These are phyloP conservation scores for Drosophila aff. DNA, from an alignment of 1,140 invertebrate genomes.

Conservation along the genomic window DNA sequence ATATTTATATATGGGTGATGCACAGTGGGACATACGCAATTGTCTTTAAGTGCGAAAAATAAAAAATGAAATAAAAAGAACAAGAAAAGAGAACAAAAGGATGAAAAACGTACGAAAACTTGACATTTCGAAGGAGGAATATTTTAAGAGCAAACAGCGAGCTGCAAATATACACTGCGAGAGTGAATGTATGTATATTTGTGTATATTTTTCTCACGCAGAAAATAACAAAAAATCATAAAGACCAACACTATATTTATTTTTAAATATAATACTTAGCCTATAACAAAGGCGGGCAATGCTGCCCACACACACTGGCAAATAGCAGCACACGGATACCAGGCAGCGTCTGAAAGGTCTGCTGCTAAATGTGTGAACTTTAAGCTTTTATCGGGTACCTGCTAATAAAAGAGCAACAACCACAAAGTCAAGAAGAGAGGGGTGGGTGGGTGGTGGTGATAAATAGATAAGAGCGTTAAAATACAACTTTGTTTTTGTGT, in stretches of 20 bases:
- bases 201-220: conserved; percentile 73
- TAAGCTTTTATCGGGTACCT: conserved; percentile 77
- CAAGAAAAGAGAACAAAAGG: conserved; percentile 35
- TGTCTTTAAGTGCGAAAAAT: conserved; percentile 63
- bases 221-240: conserved; percentile 37
- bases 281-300: conserved; percentile 43
- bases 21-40: conserved; percentile 71
- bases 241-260: conserved; percentile 57
- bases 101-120: conserved; percentile 50
- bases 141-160: conserved; percentile 35
- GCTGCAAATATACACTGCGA: conserved; percentile 14
- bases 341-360: conserved; percentile 27
- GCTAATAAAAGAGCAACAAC: conserved; percentile 69
- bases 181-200: conserved; percentile 34
- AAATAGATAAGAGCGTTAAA: conserved; percentile 58
- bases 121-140: conserved; percentile 60
- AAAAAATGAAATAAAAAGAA: not conserved
- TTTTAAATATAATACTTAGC: conserved; percentile 63
- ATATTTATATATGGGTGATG: conserved; percentile 23
- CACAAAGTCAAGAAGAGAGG: conserved; percentile 2
- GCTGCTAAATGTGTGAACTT: conserved; percentile 72
- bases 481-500: conserved; percentile 44
- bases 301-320: conserved; percentile 3
- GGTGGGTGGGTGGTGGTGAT: not conserved
- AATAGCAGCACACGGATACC: conserved; percentile 2